phyloP scores from a whole-genome alignment of 2,113 vertebrate genomes.

The Salvelinus alpinus region DNA sequence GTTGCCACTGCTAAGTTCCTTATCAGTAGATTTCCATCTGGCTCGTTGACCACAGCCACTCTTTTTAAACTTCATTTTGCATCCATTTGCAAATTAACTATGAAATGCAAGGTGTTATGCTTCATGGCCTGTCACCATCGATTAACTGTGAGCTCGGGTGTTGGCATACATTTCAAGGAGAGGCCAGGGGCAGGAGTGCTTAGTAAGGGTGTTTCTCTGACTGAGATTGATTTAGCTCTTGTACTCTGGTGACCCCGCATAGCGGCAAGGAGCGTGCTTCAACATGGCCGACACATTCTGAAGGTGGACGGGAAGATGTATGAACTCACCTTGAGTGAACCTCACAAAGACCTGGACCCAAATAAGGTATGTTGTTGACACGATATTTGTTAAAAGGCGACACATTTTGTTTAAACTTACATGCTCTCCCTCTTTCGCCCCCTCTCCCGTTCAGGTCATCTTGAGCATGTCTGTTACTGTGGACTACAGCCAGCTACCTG shows the following conservation, averaged over 20 bases:
- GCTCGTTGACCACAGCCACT: background rate
- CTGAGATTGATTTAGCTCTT: conserved; percentile 56
- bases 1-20: background rate
- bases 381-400: background rate
- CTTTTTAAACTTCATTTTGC: background rate
- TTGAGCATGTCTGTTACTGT: conserved; percentile 61
- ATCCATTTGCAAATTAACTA: conserved; percentile 11
- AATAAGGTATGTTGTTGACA: conserved; percentile 69
- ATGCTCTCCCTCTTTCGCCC: background rate
- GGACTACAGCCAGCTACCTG: conserved; percentile 71
- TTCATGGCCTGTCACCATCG: conserved; percentile 28
- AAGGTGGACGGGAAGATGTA: conserved; percentile 65
- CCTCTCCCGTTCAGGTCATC: conserved; percentile 68
- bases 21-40: background rate
- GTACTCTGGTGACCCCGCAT: conserved; percentile 43
- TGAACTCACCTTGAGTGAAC: conserved; percentile 62
- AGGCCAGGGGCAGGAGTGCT: conserved; percentile 46
- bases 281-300: conserved; percentile 64
- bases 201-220: conserved; percentile 45
- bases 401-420: background rate
- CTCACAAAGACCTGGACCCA: conserved; percentile 50
- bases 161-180: conserved; percentile 46
- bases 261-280: conserved; percentile 76
- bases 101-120: conserved; percentile 6
- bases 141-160: conserved; percentile 41